These are phyloP conservation scores for Mystacornis crossleyi DNA, from an alignment of 2,113 vertebrate species.

Conservation along the genomic window DNA sequence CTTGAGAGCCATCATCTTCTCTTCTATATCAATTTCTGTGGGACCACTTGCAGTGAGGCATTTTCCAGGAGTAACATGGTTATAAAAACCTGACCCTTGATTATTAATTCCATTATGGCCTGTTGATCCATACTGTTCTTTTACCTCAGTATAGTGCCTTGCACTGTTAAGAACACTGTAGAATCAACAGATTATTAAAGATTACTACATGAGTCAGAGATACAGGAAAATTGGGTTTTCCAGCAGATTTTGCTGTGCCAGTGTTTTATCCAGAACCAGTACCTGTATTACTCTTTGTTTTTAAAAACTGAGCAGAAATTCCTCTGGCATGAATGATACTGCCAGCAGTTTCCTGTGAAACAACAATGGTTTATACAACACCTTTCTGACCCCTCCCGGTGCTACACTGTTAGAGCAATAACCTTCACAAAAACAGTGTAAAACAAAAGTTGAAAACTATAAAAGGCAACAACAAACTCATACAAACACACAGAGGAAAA, in stretches of 20 bases:
- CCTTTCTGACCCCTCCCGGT: neutral
- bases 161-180: neutral
- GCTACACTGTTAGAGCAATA: neutral
- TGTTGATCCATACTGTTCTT: neutral
- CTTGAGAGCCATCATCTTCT: neutral
- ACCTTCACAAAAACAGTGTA: neutral
- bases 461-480: neutral
- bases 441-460: neutral
- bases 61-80: neutral
- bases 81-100: neutral
- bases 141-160: neutral
- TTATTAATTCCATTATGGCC: neutral
- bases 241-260: neutral
- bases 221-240: neutral
- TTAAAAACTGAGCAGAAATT: slow-evolving; percentile 6
- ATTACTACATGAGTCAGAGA: neutral
- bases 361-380: neutral
- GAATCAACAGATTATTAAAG: neutral
- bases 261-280: neutral
- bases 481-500: neutral
- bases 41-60: neutral
- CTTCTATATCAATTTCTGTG: neutral
- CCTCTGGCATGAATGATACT: neutral
- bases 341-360: neutral
- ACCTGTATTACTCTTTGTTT: neutral